A percentile compares a stretch with the other conserved stretches of the same genome.
Evolutionary conservation across 2,797 vertebrate species (phyloP).

Genomic region (Gambelia wislizenii): DNA sequence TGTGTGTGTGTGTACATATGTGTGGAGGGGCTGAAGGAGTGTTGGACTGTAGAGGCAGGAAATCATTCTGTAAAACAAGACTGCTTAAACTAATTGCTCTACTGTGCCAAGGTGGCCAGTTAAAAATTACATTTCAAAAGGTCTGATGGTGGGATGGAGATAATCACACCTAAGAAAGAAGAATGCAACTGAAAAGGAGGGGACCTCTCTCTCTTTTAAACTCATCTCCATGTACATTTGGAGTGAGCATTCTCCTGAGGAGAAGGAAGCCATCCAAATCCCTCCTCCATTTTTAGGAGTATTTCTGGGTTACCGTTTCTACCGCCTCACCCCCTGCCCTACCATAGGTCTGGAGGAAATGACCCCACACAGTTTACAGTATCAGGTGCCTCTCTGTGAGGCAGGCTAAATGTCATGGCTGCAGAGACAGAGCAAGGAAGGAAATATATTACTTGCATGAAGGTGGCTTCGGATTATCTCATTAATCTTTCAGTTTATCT

Average conservation of each 20-base stretch:
- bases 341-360: neutral
- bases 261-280: conserved; percentile 53
- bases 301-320: conserved; percentile 46
- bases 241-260: conserved; percentile 37
- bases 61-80: conserved; percentile 58
- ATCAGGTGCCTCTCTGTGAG: conserved; percentile 60
- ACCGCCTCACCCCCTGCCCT: too few relatives aligned
- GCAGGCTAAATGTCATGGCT: conserved; percentile 58
- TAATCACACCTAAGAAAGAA: conserved; percentile 56
- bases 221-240: neutral
- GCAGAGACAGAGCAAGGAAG: conserved; percentile 51
- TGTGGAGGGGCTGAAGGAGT: neutral
- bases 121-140: conserved; percentile 53
- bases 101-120: conserved; percentile 37
- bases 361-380: conserved; percentile 33
- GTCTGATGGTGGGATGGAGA: conserved; percentile 50
- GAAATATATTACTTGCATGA: conserved; percentile 54
- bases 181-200: conserved; percentile 25
- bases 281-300: neutral
- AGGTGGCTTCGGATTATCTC: conserved; percentile 49
- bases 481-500: conserved; percentile 71
- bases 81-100: conserved; percentile 61
- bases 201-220: conserved; percentile 17
- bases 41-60: conserved; percentile 17
- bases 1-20: neutral